A percentile compares a stretch with the other conserved stretches of the same genome.
Evolutionary conservation across 1,140 invertebrate genomes (phyloP).

Genomic region (Papilio polyxenes): DNA sequence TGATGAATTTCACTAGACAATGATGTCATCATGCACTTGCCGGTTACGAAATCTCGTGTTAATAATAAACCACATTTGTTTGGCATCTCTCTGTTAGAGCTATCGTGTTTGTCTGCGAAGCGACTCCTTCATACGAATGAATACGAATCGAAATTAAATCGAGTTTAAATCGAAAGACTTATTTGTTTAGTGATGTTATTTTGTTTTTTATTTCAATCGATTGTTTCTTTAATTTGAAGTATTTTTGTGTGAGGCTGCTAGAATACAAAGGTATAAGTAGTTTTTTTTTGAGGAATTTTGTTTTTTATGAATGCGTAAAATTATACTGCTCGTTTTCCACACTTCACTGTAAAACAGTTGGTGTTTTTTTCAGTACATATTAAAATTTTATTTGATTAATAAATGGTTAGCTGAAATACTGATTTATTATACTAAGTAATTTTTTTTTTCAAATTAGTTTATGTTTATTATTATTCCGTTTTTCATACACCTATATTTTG

Average conservation of each 20-base stretch:
- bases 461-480: too few relatives aligned
- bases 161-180: slow-evolving; percentile 45
- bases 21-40: slow-evolving; percentile 47
- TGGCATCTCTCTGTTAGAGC: slow-evolving; percentile 52
- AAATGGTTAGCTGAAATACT: too few relatives aligned
- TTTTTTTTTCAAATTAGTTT: too few relatives aligned
- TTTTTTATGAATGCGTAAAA: too few relatives aligned
- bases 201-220: not conserved
- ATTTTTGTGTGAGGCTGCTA: not conserved
- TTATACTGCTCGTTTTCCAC: too few relatives aligned
- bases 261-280: not conserved
- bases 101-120: slow-evolving; percentile 55
- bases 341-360: too few relatives aligned
- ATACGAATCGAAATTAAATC: too few relatives aligned
- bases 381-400: too few relatives aligned
- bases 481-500: too few relatives aligned
- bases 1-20: slow-evolving; percentile 44
- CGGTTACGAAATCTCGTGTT: slow-evolving; percentile 44
- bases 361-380: too few relatives aligned
- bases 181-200: not conserved
- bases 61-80: slow-evolving; percentile 54
- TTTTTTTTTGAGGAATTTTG: not conserved
- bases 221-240: not conserved
- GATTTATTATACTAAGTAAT: too few relatives aligned
- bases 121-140: slow-evolving; percentile 43